Evolutionary conservation across 1,140 invertebrate species (phyloP).

Genomic region (Brachionus sp.): DNA sequence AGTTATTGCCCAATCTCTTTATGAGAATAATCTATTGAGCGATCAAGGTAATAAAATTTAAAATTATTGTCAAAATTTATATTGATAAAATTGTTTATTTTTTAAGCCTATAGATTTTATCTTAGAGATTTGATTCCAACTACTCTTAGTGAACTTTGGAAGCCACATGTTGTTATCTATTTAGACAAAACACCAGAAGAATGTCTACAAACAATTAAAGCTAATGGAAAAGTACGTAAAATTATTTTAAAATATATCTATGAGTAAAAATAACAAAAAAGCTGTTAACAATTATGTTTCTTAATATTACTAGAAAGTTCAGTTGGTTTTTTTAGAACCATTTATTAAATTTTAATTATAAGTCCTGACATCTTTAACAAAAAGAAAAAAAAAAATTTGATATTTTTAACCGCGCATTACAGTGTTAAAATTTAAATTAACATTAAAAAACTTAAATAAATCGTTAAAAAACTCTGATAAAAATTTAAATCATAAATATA

Average conservation of each 20-base stretch:
- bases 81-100: neutral
- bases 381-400: too few species aligned
- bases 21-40: conserved; percentile 5
- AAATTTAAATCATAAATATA: neutral
- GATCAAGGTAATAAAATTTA: neutral
- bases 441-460: too few species aligned
- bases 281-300: too few species aligned
- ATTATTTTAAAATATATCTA: neutral
- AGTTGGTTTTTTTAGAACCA: too few species aligned
- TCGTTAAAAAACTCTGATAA: too few species aligned
- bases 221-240: conserved; percentile 40
- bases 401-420: neutral
- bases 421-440: too few species aligned
- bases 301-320: too few species aligned
- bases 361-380: too few species aligned
- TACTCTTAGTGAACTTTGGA: conserved; percentile 43
- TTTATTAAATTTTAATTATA: too few species aligned
- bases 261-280: too few species aligned
- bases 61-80: neutral
- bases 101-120: conserved; percentile 42
- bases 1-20: conserved; percentile 33
- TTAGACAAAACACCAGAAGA: conserved; percentile 10
- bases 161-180: conserved; percentile 44
- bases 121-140: conserved; percentile 35
- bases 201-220: conserved; percentile 28